Percentiles rank a stretch among this genome's conserved stretches.
These are phyloP conservation scores for Charaxes varanes DNA, from an alignment of 1,140 invertebrate species.

Conservation along the genomic window DNA sequence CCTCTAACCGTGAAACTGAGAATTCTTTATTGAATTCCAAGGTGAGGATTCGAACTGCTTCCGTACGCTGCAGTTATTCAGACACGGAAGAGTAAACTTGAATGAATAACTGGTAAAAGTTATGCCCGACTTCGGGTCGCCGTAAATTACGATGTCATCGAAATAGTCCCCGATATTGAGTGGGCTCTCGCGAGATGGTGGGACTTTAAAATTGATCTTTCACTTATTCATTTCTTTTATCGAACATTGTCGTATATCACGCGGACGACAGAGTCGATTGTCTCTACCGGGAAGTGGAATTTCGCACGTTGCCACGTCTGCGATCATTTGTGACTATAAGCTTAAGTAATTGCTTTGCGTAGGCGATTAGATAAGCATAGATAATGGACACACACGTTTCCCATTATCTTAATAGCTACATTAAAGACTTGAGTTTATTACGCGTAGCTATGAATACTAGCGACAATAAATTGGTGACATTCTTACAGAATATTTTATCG, in stretches of 20 bases:
- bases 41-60: constrained; percentile 12
- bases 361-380: constrained; percentile 6
- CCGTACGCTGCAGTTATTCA: constrained; percentile 16
- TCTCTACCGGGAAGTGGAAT: background rate
- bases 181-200: constrained; percentile 1
- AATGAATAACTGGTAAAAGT: constrained; percentile 19
- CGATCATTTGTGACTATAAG: constrained; percentile 1
- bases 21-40: constrained; percentile 26
- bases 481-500: no score
- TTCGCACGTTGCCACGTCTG: constrained; percentile 7
- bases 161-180: constrained; percentile 16
- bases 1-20: constrained; percentile 15
- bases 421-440: background rate
- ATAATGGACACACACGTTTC: constrained; percentile 5
- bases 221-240: constrained; percentile 13
- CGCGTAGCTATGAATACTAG: constrained; percentile 1
- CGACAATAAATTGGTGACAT: no score
- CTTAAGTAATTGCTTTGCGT: constrained; percentile 9
- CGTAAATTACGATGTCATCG: constrained; percentile 21
- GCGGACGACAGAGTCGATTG: background rate
- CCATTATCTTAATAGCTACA: constrained; percentile 2
- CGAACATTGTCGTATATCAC: constrained; percentile 8
- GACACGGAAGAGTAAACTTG: constrained; percentile 16
- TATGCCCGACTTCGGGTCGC: constrained; percentile 19
- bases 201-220: constrained; percentile 14